Evolutionary conservation across 2,888 invertebrate genomes (phyloP).

Genomic region (Rhagonycha fulva): DNA sequence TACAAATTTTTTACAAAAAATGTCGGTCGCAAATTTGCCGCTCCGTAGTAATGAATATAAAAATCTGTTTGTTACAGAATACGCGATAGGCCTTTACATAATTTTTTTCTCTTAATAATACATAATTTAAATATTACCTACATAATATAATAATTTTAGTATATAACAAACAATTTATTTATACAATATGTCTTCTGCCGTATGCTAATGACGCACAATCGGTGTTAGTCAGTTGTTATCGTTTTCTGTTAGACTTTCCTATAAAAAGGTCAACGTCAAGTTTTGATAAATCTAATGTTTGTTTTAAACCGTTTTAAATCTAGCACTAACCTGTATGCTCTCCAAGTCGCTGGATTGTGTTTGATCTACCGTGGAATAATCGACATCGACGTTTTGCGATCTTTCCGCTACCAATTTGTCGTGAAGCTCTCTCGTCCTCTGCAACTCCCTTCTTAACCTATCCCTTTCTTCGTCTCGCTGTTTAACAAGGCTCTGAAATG

Average conservation of each 20-base stretch:
- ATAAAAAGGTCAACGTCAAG: conserved; percentile 7
- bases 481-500: conserved; percentile 69
- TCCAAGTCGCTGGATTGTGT: conserved; percentile 45
- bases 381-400: conserved; percentile 36
- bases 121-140: conserved; percentile 41
- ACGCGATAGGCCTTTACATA: conserved; percentile 28
- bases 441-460: conserved; percentile 71
- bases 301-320: too few relatives aligned
- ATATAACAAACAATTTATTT: conserved; percentile 37
- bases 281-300: background rate
- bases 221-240: conserved; percentile 31
- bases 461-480: conserved; percentile 78
- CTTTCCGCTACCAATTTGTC: conserved; percentile 57
- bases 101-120: conserved; percentile 24
- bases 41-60: conserved; percentile 30
- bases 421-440: conserved; percentile 73
- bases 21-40: conserved; percentile 30
- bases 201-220: conserved; percentile 3
- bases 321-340: conserved; percentile 44
- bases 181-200: conserved; percentile 22
- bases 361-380: conserved; percentile 34
- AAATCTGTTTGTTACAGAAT: conserved; percentile 16
- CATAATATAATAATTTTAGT: conserved; percentile 38
- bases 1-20: conserved; percentile 28
- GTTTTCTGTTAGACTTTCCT: conserved; percentile 46